These are phyloP conservation scores for Chaetura pelagica DNA, from an alignment of 2,113 vertebrate genomes.

Conservation along the genomic window DNA sequence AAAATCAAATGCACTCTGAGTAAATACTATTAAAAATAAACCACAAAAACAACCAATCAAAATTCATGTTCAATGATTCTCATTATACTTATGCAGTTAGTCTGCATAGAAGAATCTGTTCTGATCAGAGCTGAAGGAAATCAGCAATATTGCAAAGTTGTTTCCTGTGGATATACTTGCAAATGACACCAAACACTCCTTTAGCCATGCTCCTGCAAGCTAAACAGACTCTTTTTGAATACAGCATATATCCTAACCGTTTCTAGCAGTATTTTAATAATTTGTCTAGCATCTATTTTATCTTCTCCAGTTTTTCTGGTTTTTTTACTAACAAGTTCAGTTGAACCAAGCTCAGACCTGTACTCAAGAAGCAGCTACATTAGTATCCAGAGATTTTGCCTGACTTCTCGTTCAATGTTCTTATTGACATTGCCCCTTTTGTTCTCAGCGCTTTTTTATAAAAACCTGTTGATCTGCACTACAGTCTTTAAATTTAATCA, in stretches of 20 bases:
- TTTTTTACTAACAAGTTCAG: background rate
- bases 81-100: background rate
- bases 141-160: background rate
- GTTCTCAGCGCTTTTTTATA: background rate
- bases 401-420: background rate
- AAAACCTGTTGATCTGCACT: background rate
- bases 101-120: background rate
- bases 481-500: background rate
- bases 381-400: background rate
- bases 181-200: background rate
- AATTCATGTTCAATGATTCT: background rate
- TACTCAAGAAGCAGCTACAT: background rate
- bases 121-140: background rate
- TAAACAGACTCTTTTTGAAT: background rate
- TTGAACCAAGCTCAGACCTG: background rate
- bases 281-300: background rate
- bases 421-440: background rate
- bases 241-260: background rate
- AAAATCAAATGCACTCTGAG: background rate
- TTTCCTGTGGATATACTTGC: background rate
- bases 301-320: background rate
- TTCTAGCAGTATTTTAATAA: background rate
- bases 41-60: background rate
- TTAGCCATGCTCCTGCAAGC: background rate
- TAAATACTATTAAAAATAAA: background rate